A percentile compares a stretch with the other conserved stretches of the same genome.
phyloP scores from a whole-genome alignment of 2,113 vertebrate species.

The Cynoglossus semilaevis region DNA sequence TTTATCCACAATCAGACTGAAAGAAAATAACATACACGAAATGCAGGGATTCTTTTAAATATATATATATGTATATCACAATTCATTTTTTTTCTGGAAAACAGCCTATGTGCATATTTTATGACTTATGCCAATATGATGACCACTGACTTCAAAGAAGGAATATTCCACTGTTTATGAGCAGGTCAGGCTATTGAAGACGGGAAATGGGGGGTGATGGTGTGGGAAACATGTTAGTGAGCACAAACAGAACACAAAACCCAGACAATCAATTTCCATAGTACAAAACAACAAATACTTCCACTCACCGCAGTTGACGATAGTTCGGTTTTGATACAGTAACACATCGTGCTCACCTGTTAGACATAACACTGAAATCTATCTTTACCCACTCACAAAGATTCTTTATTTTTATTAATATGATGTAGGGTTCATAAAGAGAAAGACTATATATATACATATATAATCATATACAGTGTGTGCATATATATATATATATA shows the following conservation, averaged over 20 bases:
- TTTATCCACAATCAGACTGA: conserved; percentile 72
- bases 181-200: conserved; percentile 45
- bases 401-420: conserved; percentile 36
- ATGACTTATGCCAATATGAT: conserved; percentile 70
- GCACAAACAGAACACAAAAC: conserved; percentile 74
- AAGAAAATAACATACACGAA: conserved; percentile 71
- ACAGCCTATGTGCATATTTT: conserved; percentile 73
- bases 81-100: conserved; percentile 62
- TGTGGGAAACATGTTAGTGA: conserved; percentile 67
- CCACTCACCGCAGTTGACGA: conserved; percentile 54
- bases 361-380: conserved; percentile 50
- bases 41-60: conserved; percentile 63
- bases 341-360: conserved; percentile 41
- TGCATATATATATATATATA: not conserved
- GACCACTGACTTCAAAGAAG: conserved; percentile 52
- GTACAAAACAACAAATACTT: conserved; percentile 64
- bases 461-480: conserved; percentile 18
- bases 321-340: conserved; percentile 45
- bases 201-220: conserved; percentile 28
- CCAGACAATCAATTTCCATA: conserved; percentile 61
- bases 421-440: conserved; percentile 25
- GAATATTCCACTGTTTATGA: conserved; percentile 51
- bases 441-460: conserved; percentile 8
- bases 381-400: conserved; percentile 56
- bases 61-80: conserved; percentile 53